Conservation (phyloP, 2,888 invertebrate genomes). For the Machimus rusticus region DNA sequence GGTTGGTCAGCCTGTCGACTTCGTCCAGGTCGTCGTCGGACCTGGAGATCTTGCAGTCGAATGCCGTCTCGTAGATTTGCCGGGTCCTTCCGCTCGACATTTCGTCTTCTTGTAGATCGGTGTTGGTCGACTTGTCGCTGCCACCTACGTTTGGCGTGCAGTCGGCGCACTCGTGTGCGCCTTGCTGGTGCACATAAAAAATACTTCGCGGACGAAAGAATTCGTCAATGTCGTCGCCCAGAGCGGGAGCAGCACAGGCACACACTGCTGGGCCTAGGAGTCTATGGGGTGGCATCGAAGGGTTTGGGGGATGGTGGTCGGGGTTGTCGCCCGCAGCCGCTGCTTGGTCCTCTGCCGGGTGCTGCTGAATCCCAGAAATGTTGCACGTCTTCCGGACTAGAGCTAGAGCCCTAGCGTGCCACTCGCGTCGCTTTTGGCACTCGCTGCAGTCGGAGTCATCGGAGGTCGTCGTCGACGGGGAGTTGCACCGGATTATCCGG, state of each 20-base stretch:
- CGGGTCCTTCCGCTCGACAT: conserved; percentile 69
- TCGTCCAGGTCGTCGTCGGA: conserved; percentile 83
- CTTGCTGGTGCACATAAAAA: conserved; percentile 74
- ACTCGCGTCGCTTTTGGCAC: conserved; percentile 62
- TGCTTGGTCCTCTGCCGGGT: conserved; percentile 35
- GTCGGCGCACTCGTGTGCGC: conserved; percentile 66
- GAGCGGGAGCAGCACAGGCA: conserved; percentile 72
- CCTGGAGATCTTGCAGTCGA: conserved; percentile 84
- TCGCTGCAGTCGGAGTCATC: conserved; percentile 64
- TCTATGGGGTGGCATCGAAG: conserved; percentile 77
- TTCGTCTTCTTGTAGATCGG: conserved; percentile 59
- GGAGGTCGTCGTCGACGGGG: conserved; percentile 62
- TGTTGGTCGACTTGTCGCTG: conserved; percentile 46
- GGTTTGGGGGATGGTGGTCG: conserved; percentile 47
- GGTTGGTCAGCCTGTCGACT: conserved; percentile 82
- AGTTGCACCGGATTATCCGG: conserved; percentile 62
- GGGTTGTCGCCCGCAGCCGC: background rate
- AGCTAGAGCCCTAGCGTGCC: conserved; percentile 62
- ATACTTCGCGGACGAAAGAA: conserved; percentile 73
- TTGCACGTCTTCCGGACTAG: conserved; percentile 62
- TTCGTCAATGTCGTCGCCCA: conserved; percentile 69
- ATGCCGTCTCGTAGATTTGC: conserved; percentile 88
- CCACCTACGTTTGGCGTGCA: conserved; percentile 51
- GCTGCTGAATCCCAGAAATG: conserved; percentile 54
- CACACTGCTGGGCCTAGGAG: conserved; percentile 72